These are phyloP conservation scores for Napeogenes inachia DNA, from an alignment of 2,888 invertebrate genomes.

Conservation along the genomic window DNA sequence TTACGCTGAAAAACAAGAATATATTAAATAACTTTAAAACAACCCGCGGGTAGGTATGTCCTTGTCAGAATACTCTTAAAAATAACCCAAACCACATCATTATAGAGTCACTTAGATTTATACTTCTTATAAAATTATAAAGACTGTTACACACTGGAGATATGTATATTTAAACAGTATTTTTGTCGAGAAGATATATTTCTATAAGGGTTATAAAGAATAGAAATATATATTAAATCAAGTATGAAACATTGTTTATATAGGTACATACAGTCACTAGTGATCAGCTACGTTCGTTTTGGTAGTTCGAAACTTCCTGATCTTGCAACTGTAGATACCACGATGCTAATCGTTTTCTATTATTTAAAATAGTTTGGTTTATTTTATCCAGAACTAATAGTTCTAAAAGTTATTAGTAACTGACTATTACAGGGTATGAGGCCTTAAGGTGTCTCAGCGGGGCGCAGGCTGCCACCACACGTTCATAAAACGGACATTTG, in stretches of 20 bases:
- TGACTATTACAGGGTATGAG: background rate
- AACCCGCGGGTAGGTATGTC: constrained; percentile 40
- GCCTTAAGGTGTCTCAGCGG: constrained; percentile 49
- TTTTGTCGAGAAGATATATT: constrained; percentile 6
- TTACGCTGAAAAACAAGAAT: constrained; percentile 21
- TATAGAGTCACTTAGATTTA: constrained; percentile 31
- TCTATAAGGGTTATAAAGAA: too few relatives aligned
- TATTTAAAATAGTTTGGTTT: too few relatives aligned
- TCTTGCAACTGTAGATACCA: too few relatives aligned
- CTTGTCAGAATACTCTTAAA: constrained; percentile 39
- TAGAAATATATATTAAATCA: too few relatives aligned
- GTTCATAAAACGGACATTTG: constrained; percentile 75
- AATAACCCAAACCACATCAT: constrained; percentile 40
- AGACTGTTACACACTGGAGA: constrained; percentile 4
- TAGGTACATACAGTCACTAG: too few relatives aligned
- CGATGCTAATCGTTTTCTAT: too few relatives aligned
- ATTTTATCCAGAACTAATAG: too few relatives aligned
- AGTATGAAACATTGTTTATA: too few relatives aligned
- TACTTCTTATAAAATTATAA: constrained; percentile 23
- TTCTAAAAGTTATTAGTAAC: background rate
- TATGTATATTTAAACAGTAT: too few relatives aligned
- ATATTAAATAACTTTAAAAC: constrained; percentile 17
- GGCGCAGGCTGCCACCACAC: constrained; percentile 55
- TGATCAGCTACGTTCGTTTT: too few relatives aligned
- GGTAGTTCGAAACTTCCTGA: too few relatives aligned